A percentile compares a stretch with the other conserved stretches of the same genome.
Conservation (phyloP, 2,113 vertebrate species). For the Puma concolor region DNA sequence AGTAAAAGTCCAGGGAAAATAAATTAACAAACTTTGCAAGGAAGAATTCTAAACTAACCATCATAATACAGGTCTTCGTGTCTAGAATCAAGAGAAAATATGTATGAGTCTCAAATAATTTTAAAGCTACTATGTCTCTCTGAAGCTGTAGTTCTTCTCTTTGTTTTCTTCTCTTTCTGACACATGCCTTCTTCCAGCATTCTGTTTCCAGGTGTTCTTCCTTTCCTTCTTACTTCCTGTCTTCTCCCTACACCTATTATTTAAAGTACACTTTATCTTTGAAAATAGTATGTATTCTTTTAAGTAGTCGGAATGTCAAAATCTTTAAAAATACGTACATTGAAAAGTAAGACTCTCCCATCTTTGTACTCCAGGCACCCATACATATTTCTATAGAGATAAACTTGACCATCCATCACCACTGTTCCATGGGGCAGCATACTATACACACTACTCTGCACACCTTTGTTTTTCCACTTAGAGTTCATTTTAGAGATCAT, state of each 20-base stretch:
- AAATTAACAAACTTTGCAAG: background rate
- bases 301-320: slow-evolving; percentile 1
- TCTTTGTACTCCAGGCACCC: background rate
- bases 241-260: background rate
- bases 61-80: background rate
- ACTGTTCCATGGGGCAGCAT: background rate
- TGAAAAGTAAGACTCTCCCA: background rate
- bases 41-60: background rate
- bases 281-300: background rate
- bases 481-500: slow-evolving; percentile 13
- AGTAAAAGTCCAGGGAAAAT: background rate
- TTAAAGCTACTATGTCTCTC: background rate
- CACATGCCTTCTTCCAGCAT: background rate
- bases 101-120: background rate
- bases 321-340: background rate
- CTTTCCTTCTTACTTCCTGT: background rate
- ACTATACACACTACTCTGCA: background rate
- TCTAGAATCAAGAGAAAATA: background rate
- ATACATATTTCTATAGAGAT: background rate
- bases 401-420: background rate
- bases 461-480: background rate
- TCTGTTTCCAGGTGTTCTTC: background rate
- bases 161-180: background rate
- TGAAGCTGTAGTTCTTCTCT: background rate
- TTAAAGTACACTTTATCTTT: background rate